These are phyloP conservation scores for Bucorvus abyssinicus DNA, from an alignment of 2,797 vertebrate species.

Conservation along the genomic window DNA sequence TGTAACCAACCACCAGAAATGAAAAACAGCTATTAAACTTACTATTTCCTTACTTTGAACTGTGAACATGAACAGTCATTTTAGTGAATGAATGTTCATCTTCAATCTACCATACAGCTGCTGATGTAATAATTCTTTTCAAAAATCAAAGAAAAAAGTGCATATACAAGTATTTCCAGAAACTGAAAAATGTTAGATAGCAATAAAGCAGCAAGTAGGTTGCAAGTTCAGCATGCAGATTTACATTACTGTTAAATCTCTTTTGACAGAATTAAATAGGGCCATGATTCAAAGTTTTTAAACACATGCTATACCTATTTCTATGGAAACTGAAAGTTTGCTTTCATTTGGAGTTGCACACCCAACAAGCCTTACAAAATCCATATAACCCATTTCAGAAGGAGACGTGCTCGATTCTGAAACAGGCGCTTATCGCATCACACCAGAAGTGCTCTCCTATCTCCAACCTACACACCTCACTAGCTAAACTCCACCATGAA, in stretches of 20 bases:
- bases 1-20: not conserved
- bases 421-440: not conserved
- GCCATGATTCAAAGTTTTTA: not conserved
- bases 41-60: not conserved
- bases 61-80: not conserved
- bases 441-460: not conserved
- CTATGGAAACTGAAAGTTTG: conserved; percentile 22
- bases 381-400: not conserved
- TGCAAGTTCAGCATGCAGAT: not conserved
- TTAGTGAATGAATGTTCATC: not conserved
- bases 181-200: not conserved
- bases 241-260: not conserved
- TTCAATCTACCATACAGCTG: not conserved
- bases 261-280: not conserved
- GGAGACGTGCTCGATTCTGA: not conserved
- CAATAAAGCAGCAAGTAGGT: not conserved
- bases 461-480: not conserved
- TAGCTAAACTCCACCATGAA: not conserved
- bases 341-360: not conserved
- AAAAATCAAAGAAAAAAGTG: not conserved
- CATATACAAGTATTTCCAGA: not conserved
- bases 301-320: not conserved
- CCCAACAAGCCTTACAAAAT: not conserved
- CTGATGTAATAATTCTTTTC: not conserved
- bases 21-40: not conserved